phyloP scores from a whole-genome alignment of 2,113 vertebrate species.

The Equus przewalskii region DNA sequence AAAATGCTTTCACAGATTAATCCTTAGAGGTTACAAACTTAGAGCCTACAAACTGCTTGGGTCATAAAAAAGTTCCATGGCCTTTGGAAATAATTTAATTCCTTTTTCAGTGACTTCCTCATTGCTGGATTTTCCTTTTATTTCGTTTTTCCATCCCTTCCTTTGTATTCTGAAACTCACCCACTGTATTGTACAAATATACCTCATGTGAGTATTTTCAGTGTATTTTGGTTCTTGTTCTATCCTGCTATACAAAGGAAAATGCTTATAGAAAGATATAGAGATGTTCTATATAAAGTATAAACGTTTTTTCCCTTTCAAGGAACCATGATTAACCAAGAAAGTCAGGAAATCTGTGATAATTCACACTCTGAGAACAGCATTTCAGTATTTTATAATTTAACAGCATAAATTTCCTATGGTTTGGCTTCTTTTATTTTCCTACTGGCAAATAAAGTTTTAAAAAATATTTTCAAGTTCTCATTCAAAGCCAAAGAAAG shows the following conservation, averaged over 20 bases:
- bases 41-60: constrained; percentile 33
- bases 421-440: constrained; percentile 66
- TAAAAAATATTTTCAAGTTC: constrained; percentile 58
- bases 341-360: constrained; percentile 51
- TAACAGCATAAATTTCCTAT: constrained; percentile 46
- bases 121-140: neutral
- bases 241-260: constrained; percentile 39
- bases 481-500: constrained; percentile 69
- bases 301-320: neutral
- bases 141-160: neutral
- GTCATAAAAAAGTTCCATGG: constrained; percentile 21
- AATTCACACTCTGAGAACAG: constrained; percentile 55
- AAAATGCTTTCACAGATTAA: constrained; percentile 57
- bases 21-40: constrained; percentile 46
- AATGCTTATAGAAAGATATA: constrained; percentile 57
- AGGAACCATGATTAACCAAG: constrained; percentile 45
- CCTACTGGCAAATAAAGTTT: constrained; percentile 49
- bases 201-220: neutral
- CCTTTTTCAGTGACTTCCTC: constrained; percentile 51
- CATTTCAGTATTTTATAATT: constrained; percentile 67
- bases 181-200: neutral
- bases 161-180: constrained; percentile 62
- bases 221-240: neutral
- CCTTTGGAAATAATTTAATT: constrained; percentile 54
- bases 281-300: constrained; percentile 10